Evolutionary conservation across 2,113 vertebrate species (phyloP).

Genomic region (Pseudois nayaur): DNA sequence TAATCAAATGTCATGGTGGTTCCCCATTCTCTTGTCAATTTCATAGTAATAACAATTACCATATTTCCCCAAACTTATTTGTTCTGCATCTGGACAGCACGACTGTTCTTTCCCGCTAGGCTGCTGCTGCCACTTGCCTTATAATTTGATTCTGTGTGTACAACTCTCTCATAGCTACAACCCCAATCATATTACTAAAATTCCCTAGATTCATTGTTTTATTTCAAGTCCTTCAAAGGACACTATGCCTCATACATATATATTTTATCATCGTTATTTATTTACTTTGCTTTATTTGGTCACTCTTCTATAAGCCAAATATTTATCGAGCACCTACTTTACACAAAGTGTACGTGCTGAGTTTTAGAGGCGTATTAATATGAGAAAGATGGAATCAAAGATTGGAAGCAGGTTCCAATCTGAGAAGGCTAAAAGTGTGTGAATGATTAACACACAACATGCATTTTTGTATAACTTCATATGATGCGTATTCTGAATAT

Average conservation of each 20-base stretch:
- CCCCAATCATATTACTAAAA: conserved; percentile 35
- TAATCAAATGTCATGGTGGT: conserved; percentile 23
- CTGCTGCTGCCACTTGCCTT: conserved; percentile 5
- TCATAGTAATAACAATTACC: conserved; percentile 48
- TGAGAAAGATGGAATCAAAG: neutral
- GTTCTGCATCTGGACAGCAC: neutral
- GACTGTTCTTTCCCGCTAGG: neutral
- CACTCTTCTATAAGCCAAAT: conserved; percentile 12
- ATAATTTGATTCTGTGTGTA: conserved; percentile 53
- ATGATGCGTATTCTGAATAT: neutral
- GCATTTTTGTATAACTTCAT: neutral
- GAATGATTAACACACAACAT: neutral
- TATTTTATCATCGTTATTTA: conserved; percentile 37
- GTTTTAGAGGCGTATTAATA: neutral
- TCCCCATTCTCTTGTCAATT: conserved; percentile 63
- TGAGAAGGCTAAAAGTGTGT: neutral
- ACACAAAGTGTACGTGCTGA: neutral
- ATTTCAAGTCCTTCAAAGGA: conserved; percentile 27
- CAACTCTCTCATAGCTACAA: conserved; percentile 8
- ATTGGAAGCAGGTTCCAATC: neutral
- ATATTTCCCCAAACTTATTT: conserved; percentile 54
- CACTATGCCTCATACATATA: neutral
- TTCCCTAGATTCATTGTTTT: conserved; percentile 44
- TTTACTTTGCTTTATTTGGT: conserved; percentile 15
- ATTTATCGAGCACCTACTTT: conserved; percentile 33